Evolutionary conservation across 2,113 vertebrate species (phyloP), one percentile per base, ranked within the genome.

Genomic region (Donacobius atricapilla): DNA sequence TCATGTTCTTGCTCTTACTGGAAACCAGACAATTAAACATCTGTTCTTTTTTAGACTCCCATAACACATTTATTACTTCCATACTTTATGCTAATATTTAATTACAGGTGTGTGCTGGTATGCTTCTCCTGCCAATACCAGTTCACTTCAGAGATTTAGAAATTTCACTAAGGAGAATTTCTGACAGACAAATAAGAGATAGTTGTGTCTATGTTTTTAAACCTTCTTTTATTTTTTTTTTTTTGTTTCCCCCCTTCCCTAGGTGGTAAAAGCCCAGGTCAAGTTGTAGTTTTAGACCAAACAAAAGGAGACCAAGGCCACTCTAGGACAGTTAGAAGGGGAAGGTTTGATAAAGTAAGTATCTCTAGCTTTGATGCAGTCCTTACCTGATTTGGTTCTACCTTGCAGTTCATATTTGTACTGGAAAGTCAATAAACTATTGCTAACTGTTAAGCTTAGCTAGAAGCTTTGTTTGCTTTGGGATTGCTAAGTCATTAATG

Each of bases 301-400:
- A 94, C 97, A 66, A 99, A 98, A 98, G 98, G 98, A 94, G 98
- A 99, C 69, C 97, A 86, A 61, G 94, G 97, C 96, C 98, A 98
- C 97, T 97, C 96, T 78, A 98, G 99, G 78, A 97, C 97, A 61
- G 98, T 99, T 93, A 98, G 98, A 97, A 98, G 98, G 91, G 98
- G 98, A 83, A 97, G 98, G 93, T 98, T 99, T 96, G 99, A 99
- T 33, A 99, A 99, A 97, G 99, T 99, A 98, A 98, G 98, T 97
- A 76, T 88, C 51, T 89, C 3, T 56, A 73, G 39, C 82, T 80
- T 89, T 82, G 31, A 60, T 79, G 54, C n/a, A 76, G 42, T 92
- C 63, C 35, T 82, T 91, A 27, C 33, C 69, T 84, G 45, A 63
- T 82, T 86, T 57, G 13, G 65, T 68, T 35, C 45, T 95, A 15